Conservation (phyloP, 2,797 vertebrate genomes). For the Sebastes aleutianus region DNA sequence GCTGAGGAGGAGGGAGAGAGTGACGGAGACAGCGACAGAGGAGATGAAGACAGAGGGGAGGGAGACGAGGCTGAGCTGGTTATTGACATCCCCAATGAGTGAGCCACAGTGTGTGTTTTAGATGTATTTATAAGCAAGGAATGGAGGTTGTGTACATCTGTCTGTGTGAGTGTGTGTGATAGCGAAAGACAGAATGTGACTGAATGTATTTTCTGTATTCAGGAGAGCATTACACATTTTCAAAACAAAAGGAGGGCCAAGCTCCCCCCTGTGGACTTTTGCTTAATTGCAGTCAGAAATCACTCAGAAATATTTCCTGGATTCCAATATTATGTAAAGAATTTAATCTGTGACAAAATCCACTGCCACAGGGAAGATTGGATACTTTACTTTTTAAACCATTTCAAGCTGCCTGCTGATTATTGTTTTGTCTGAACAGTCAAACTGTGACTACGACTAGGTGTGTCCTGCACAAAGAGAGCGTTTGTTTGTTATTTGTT, state of each 20-base stretch:
- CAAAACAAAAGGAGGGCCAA: neutral
- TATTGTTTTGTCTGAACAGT: neutral
- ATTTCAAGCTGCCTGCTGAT: conserved; percentile 3
- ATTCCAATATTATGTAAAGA: neutral
- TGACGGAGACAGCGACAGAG: conserved; percentile 81
- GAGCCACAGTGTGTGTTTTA: conserved; percentile 46
- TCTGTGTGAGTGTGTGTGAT: neutral
- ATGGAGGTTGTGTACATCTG: neutral
- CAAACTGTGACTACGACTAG: neutral
- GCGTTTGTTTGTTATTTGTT: neutral
- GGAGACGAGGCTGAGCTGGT: conserved; percentile 91
- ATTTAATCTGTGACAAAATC: conserved; percentile 5
- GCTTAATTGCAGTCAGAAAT: conserved; percentile 21
- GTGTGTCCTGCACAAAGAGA: neutral
- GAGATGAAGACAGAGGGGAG: conserved; percentile 88
- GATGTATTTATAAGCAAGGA: conserved; percentile 22
- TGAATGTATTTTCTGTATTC: conserved; percentile 1
- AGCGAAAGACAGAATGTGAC: neutral
- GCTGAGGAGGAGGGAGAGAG: conserved; percentile 89
- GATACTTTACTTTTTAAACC: neutral
- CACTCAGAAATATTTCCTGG: conserved; percentile 14
- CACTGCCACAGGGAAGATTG: neutral
- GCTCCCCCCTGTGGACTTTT: conserved; percentile 61
- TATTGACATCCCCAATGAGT: conserved; percentile 92
- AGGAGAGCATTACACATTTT: neutral